Base-by-base conservation (phyloP, 1,140 invertebrate species). In the Drosophila erecta region DNA sequence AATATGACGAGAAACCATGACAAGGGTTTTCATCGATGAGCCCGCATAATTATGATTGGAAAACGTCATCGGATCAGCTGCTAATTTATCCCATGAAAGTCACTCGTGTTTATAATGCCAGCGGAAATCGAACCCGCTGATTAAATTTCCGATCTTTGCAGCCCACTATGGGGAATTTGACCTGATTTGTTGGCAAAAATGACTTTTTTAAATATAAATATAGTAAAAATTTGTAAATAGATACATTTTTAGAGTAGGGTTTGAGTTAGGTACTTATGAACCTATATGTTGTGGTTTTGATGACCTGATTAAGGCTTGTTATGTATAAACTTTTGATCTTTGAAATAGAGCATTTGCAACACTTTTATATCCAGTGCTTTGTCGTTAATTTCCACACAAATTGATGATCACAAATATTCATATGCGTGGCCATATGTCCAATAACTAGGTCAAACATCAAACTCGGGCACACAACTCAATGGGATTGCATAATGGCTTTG, bases 101-200 rank as follows among this genome's bases (percentile, higher is more conserved):
- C 49, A 62, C 73, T 66, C 35, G 35, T 76, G 71, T 79, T 84
- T 84, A 84, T 79, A 27, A 76, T 79, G 71, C 80, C 80, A 84
- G 80, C 80, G 73, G 62, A 76, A 64, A 49, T 55, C 22, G 57
- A 71, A 49, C 44, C 62, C 62, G 44, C 64, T 65, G 62, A 66
- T 66, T 62, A 14, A 40, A 40, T 33, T 38, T 62, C 62, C 33
- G 22, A 30, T 64, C 62, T 61, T 33, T 33, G 6, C 17, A 10
- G 17, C 17, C 0, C 17, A 17, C 17, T 17, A 17, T 17, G 1
- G 0, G 17, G 17, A 17, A 17, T 17, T 17, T 17, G 17, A 17
- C 1, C 17, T 17, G 17, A 17, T 17, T 17, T 17, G 17, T 17
- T 17, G 17, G 17, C 0, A 17, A 17, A 17, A 17, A 17, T 17